phyloP scores from a whole-genome alignment of 2,113 vertebrate species.

The human region GRCh38 chr6:158751501-158752000 shows the following conservation, averaged over 20 bases:
- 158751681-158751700: background rate
- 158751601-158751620: background rate
- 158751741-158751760: background rate
- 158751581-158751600: background rate
- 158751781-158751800: background rate
- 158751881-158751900: background rate
- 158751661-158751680: no score
- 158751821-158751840: background rate
- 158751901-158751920: background rate
- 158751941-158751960: slow-evolving; percentile 91
- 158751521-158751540: background rate
- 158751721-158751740: background rate
- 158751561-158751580: background rate
- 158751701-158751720: background rate
- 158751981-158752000: slow-evolving; percentile 88
- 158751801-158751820: background rate
- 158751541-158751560: background rate
- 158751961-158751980: slow-evolving; percentile 90
- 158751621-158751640: background rate
- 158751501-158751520: background rate
- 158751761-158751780: accelerated
- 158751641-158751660: background rate
- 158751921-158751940: slow-evolving; percentile 91
- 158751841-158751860: accelerated
- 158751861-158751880: accelerated